A percentile compares a stretch with the other conserved stretches of the same genome.
These are phyloP conservation scores for Embiotoca jacksoni DNA, from an alignment of 2,113 vertebrate genomes.

Conservation along the genomic window DNA sequence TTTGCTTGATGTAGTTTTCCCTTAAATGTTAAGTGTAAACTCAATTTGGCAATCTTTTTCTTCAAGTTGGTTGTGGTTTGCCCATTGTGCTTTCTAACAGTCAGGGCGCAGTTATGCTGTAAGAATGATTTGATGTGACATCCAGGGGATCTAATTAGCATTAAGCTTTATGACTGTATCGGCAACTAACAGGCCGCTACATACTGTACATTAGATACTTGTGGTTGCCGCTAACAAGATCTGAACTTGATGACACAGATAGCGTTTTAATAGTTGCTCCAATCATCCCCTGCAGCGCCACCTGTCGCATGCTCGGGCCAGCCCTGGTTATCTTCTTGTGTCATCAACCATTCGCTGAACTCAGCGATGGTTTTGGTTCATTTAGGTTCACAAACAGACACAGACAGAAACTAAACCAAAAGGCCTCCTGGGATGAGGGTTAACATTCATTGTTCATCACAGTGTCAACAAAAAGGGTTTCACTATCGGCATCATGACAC, in stretches of 20 bases:
- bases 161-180: too few relatives aligned
- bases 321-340: neutral
- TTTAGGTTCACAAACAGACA: neutral
- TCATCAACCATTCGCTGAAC: neutral
- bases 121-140: neutral
- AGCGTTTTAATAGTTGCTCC: too few relatives aligned
- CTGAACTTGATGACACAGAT: too few relatives aligned
- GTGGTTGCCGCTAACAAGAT: too few relatives aligned
- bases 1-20: too few relatives aligned
- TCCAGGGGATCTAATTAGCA: too few relatives aligned
- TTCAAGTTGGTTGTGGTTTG: neutral
- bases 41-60: neutral
- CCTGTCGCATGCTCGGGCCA: too few relatives aligned
- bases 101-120: neutral
- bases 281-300: too few relatives aligned
- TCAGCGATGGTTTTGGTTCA: neutral
- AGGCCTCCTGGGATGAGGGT: neutral
- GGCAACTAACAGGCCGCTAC: too few relatives aligned
- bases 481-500: neutral
- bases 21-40: too few relatives aligned
- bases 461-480: neutral
- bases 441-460: neutral
- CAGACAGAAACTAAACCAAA: neutral
- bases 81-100: neutral
- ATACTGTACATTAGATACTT: too few relatives aligned